These are phyloP conservation scores for Prunella himalayana DNA, from an alignment of 2,113 vertebrate species.

Conservation along the genomic window DNA sequence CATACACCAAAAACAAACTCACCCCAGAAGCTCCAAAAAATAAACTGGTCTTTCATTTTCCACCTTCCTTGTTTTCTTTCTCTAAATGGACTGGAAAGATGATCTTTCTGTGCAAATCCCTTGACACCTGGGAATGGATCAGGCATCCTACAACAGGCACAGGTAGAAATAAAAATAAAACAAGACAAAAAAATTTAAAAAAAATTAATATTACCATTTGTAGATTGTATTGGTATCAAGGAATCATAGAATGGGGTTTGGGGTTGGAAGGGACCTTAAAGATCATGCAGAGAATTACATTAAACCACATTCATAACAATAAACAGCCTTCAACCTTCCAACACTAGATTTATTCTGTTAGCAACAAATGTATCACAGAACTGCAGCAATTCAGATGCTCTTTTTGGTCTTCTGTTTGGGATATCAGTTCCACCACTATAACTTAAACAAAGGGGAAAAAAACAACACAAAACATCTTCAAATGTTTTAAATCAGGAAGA, in stretches of 20 bases:
- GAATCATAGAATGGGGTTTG: not conserved
- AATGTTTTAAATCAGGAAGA: not conserved
- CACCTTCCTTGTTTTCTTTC: not conserved
- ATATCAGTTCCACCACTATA: not conserved
- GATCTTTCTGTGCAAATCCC: not conserved
- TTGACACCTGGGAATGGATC: not conserved
- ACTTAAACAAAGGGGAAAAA: rapidly evolving
- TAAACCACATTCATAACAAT: not conserved
- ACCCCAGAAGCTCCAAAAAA: not conserved
- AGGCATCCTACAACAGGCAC: not conserved
- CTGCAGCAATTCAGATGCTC: not conserved
- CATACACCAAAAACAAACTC: not conserved
- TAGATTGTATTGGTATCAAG: not conserved
- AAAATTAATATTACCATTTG: not conserved
- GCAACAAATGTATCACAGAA: not conserved
- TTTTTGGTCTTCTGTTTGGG: not conserved
- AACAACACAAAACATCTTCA: not conserved
- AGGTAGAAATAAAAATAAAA: not conserved
- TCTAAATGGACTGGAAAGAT: not conserved
- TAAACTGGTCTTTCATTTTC: not conserved
- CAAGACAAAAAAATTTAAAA: not conserved
- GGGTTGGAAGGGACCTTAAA: not conserved
- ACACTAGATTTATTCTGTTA: not conserved
- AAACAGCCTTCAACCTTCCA: not conserved
- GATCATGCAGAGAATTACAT: not conserved